Conservation (phyloP, 1,140 invertebrate genomes). For the Drepana arcuata region DNA sequence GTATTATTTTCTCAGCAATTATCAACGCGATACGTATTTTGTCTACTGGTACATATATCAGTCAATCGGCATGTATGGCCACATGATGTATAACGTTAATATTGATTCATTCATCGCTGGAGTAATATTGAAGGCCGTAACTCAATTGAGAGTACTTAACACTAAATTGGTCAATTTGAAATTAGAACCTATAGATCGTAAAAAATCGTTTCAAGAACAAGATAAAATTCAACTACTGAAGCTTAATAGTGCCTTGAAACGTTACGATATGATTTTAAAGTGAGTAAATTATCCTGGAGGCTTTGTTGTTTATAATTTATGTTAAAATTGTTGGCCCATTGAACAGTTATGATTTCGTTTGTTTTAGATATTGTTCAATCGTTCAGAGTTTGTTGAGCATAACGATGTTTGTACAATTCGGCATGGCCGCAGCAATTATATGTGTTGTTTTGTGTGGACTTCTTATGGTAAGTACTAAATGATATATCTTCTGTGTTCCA, state of each 20-base stretch:
- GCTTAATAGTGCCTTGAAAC: constrained; percentile 23
- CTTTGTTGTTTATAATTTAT: too few species aligned
- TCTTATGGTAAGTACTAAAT: constrained; percentile 23
- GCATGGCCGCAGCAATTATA: constrained; percentile 30
- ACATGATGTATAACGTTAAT: constrained; percentile 47
- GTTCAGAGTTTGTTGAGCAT: constrained; percentile 33
- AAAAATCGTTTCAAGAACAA: constrained; percentile 2
- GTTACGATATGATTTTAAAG: constrained; percentile 36
- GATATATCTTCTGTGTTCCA: too few species aligned
- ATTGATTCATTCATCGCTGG: constrained; percentile 43
- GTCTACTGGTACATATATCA: constrained; percentile 38
- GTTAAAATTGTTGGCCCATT: too few species aligned
- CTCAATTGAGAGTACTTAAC: constrained; percentile 31
- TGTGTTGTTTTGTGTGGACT: constrained; percentile 33
- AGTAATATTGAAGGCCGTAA: constrained; percentile 29
- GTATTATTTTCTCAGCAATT: constrained; percentile 44
- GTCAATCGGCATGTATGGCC: constrained; percentile 33
- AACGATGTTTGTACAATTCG: constrained; percentile 37
- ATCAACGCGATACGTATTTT: constrained; percentile 26
- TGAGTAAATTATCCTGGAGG: too few species aligned
- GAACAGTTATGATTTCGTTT: constrained; percentile 6
- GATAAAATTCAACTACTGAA: constrained; percentile 12
- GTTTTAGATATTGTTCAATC: constrained; percentile 31
- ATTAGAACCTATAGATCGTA: constrained; percentile 2
- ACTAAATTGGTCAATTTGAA: constrained; percentile 27